Base-by-base conservation (phyloP, 2,113 vertebrate species). In the Chamaetylas fuelleborni region DNA sequence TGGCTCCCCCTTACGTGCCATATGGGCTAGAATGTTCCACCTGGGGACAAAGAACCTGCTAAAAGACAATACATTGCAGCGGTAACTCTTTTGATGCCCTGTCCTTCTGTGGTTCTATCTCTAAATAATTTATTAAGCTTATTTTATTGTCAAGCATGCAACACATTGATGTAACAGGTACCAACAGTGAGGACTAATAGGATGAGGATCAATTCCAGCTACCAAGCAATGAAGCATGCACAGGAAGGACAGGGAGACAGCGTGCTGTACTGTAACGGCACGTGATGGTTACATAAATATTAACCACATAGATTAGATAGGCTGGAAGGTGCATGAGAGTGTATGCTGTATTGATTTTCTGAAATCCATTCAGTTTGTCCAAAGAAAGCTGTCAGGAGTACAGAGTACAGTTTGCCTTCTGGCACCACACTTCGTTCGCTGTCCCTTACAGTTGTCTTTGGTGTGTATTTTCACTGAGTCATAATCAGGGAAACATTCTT, bases 191-290 rank as follows among this genome's bases (percentile, higher is more conserved):
- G 98, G 66, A n/a, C 9, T 48, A 24, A 40, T 18, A 40, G 43
- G 20, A 29, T 26, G 20, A 60, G 24, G 90, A 98, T 98, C 0
- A 98, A 98, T 61, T 98, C 98, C 65, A 97, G 98, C 54, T 99
- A 98, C 90, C 95, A 97, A 13, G 98, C 98, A 65, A 97, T 84
- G 28, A 98, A 98, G 84, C 94, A 98, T 51, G 81, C 98, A 8
- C n/a, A 98, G 98, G 45, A 98, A 97, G 40, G 95, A 98, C 50
- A 8, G 96, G 45, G 98, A 99, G 19, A 96, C 94, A 45, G 92
- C 45, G 57, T 90, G 56, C 90, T 94, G 97, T 98, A 97, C 5
- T 65, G 24, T 19, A 78, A 31, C 10, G 16, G 15, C 18, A 61
- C 11, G 8, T 36, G 20, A 25, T 33, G 2, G 15, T 31, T 65